A percentile compares a stretch with the other conserved stretches of the same genome.
These are phyloP conservation scores for Sturmia bella DNA, from an alignment of 2,888 invertebrate genomes.

Conservation along the genomic window DNA sequence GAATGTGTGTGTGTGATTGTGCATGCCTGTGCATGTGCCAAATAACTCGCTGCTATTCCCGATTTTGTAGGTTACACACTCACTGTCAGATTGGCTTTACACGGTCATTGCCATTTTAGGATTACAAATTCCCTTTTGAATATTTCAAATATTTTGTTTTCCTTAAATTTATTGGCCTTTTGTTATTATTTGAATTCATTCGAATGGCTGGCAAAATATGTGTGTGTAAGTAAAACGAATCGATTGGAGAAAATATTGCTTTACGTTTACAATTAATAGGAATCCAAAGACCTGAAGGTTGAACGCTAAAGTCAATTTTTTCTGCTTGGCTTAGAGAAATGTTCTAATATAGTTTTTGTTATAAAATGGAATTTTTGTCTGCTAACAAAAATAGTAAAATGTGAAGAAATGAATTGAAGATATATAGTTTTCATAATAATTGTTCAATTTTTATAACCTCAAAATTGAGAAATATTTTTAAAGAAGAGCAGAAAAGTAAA, in stretches of 20 bases:
- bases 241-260: neutral
- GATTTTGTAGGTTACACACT: constrained; percentile 46
- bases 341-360: no score
- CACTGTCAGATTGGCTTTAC: constrained; percentile 63
- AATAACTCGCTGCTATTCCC: constrained; percentile 1
- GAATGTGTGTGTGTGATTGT: neutral
- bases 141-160: constrained; percentile 61
- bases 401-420: no score
- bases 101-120: constrained; percentile 62
- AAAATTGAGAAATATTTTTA: no score
- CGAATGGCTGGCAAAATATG: neutral
- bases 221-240: neutral
- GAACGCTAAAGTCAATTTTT: no score
- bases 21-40: no score
- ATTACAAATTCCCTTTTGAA: constrained; percentile 55
- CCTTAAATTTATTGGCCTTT: constrained; percentile 58
- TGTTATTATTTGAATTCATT: constrained; percentile 18
- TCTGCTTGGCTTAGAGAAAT: no score
- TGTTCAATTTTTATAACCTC: no score
- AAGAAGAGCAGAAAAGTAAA: no score
- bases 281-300: no score
- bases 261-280: neutral
- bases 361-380: no score
- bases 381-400: no score
- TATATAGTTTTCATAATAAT: no score